These are phyloP conservation scores for Anolis apletophallus DNA, from an alignment of 2,797 vertebrate species.

Conservation along the genomic window DNA sequence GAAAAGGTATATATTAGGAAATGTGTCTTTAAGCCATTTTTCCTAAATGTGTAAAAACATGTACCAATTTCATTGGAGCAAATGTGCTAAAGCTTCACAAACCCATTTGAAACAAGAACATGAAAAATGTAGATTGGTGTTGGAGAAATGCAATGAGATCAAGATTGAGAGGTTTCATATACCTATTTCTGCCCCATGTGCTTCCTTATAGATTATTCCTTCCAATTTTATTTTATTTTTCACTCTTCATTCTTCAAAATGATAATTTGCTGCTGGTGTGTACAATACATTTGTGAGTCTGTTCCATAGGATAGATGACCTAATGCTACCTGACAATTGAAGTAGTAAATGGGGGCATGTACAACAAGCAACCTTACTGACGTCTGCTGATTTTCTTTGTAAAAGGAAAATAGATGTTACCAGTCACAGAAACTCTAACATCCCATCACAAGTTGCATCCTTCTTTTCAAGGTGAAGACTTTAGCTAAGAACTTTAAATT, in stretches of 20 bases:
- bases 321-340: background rate
- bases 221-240: background rate
- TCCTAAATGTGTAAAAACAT: too few species aligned
- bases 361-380: background rate
- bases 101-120: too few species aligned
- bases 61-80: too few species aligned
- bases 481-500: conserved; percentile 7
- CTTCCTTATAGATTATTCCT: background rate
- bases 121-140: too few species aligned
- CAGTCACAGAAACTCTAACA: background rate
- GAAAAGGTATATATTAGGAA: too few species aligned
- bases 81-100: too few species aligned
- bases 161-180: too few species aligned
- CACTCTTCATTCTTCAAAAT: background rate
- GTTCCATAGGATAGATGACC: background rate
- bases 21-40: too few species aligned
- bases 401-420: too few species aligned
- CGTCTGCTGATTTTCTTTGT: background rate
- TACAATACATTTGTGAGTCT: background rate
- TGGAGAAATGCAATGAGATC: too few species aligned
- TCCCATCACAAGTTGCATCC: background rate
- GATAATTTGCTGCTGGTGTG: background rate
- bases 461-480: background rate
- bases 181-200: background rate
- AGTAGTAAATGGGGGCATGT: background rate